These are phyloP conservation scores for Congeria kusceri DNA, from an alignment of 2,888 invertebrate genomes.

Conservation along the genomic window DNA sequence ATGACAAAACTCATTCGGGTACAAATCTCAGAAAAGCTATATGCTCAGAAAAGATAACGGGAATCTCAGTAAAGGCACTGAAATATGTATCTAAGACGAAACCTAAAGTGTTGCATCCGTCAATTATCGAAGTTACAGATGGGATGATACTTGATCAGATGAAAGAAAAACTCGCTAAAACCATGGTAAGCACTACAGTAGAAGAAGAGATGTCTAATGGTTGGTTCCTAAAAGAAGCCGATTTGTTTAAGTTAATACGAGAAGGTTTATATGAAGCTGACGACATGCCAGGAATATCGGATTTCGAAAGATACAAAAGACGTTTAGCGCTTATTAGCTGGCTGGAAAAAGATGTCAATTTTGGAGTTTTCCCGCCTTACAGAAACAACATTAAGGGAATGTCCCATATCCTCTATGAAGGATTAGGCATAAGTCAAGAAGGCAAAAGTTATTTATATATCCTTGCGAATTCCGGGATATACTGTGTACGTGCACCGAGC, in stretches of 20 bases:
- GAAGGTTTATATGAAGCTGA: constrained; percentile 31
- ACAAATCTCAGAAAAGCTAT: constrained; percentile 33
- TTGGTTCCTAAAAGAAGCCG: constrained; percentile 6
- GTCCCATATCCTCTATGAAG: constrained; percentile 35
- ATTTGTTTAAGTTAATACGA: constrained; percentile 17
- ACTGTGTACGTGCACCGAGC: constrained; percentile 36
- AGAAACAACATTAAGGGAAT: constrained; percentile 23
- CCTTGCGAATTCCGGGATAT: constrained; percentile 23
- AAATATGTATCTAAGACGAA: not conserved
- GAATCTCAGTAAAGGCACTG: constrained; percentile 18
- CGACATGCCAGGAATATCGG: constrained; percentile 33
- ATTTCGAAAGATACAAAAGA: constrained; percentile 14
- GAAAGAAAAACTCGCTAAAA: constrained; percentile 33
- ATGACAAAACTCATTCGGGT: constrained; percentile 41
- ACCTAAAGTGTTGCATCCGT: constrained; percentile 19
- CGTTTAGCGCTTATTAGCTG: constrained; percentile 19
- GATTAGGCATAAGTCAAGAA: constrained; percentile 34
- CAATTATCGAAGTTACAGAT: constrained; percentile 28
- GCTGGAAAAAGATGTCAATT: constrained; percentile 18
- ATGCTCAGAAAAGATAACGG: constrained; percentile 21
- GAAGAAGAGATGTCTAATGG: constrained; percentile 13
- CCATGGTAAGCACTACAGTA: constrained; percentile 21
- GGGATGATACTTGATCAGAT: constrained; percentile 41
- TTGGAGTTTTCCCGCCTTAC: constrained; percentile 43
- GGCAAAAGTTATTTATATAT: constrained; percentile 34